These are phyloP conservation scores for Neoitamus cyanurus DNA, from an alignment of 2,888 invertebrate genomes.

Conservation along the genomic window DNA sequence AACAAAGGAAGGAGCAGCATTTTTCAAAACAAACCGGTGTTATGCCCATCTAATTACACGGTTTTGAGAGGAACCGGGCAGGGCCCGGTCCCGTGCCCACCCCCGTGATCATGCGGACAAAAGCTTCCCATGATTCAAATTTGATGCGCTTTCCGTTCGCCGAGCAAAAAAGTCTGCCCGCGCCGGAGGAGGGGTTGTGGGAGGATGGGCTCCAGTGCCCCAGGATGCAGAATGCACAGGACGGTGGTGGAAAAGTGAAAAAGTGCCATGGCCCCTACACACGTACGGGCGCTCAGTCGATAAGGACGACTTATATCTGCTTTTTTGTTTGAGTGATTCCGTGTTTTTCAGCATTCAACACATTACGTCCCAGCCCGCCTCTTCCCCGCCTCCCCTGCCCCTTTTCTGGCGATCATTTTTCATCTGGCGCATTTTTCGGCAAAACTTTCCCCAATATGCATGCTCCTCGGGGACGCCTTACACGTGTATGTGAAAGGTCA, in stretches of 20 bases:
- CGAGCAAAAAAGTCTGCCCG: background rate
- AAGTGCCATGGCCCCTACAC: background rate
- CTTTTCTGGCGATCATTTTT: background rate
- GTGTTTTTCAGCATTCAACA: conserved; percentile 36
- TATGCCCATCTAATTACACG: conserved; percentile 7
- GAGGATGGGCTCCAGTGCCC: background rate
- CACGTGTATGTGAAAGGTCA: conserved; percentile 39
- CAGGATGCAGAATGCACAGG: conserved; percentile 22
- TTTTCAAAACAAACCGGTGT: background rate
- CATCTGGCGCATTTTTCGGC: conserved; percentile 2
- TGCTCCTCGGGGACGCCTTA: conserved; percentile 23
- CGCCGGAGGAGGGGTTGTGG: background rate
- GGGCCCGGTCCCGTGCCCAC: background rate
- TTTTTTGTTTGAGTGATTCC: conserved; percentile 34
- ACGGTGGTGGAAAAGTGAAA: background rate
- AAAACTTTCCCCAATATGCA: conserved; percentile 9
- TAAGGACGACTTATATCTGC: conserved; percentile 35
- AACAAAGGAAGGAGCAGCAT: background rate
- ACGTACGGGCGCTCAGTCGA: conserved; percentile 8
- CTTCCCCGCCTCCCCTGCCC: background rate
- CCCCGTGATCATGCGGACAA: background rate
- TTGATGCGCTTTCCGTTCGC: conserved; percentile 33
- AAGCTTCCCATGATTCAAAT: conserved; percentile 28
- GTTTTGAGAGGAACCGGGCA: background rate
- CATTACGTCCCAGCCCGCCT: background rate